Base-by-base conservation (phyloP, 1,140 invertebrate species). In the Lepidurus apus region DNA sequence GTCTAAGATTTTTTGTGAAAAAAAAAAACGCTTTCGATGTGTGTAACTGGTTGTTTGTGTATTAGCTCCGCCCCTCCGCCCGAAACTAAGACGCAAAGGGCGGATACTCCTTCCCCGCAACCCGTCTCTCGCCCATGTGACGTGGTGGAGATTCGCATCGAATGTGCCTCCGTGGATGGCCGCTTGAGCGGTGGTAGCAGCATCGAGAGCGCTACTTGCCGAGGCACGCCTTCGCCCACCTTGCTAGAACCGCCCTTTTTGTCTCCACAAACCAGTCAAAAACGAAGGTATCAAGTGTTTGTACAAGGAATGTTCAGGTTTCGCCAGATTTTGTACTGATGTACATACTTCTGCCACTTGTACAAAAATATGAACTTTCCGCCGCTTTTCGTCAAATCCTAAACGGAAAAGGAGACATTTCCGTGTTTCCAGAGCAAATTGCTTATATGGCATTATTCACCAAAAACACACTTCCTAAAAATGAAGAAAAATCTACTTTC, bases 111-210 rank as follows among this genome's bases (percentile, higher is more conserved):
- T n/a, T 65, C 53, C 53, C 53, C 53, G 53, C 53, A 65, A 65
- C 53, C n/a, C 21, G 53, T 21, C 17, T 65, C 53, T 65, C 53
- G 53, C 53, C 53, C 53, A 65, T 21, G 53, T 65, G 53, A 65
- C 53, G 78, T 81, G 7, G 42, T 82, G 78, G 81, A 82, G 74
- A 83, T 82, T n/a, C 78, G 80, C 1, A 81, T 81, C 47, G 82
- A 82, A 77, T 81, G 81, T 44, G 81, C 80, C 11, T 82, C 81
- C 78, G 82, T 81, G 42, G 79, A 80, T 78, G 74, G 34, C 17
- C 26, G 74, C 42, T 34, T 77, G 76, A 44, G 65, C 47, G 44
- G 77, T 26, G 73, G 21, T 34, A 78, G 53, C 43, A 42, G 42
- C 17, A 34, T 47, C 7, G 45, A 43, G 34, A 77, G 9, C 42